Evolutionary conservation across 2,797 vertebrate species (phyloP), one percentile per base, ranked within the genome.

Genomic region (Novumbra hubbsi): DNA sequence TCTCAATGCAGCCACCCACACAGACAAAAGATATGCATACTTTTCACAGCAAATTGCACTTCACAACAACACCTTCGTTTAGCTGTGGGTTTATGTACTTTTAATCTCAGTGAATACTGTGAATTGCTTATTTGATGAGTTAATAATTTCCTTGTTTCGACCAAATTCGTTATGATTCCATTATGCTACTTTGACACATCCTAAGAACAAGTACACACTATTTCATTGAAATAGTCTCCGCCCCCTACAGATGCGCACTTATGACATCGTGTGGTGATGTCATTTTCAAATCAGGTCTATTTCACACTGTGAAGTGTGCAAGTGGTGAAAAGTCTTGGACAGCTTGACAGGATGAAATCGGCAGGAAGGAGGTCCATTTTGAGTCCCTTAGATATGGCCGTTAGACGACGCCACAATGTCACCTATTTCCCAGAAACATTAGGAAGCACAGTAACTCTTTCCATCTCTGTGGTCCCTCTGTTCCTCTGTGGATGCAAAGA

Each of bases 291-390:
- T 83, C 85, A 76, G 89, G 87, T 87, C 87, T 85, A 78, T 75
- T 45, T 63, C 68, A 74, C 49, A 69, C 32, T 60, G n/a, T n/a
- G n/a, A n/a, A n/a, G n/a, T n/a, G n/a, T n/a, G n/a, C n/a, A 50
- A 78, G 84, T 81, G 79, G 85, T 68, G 9, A 60, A 78, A 84
- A 90, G n/a, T 87, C 84, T 88, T 85, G 88, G 85, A 77, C 89
- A 81, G 73, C 69, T 28, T 52, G 69, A 70, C 71, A 81, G 73
- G 30, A 78, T 82, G 70, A 28, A 80, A 62, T 38, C 70, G 17
- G 48, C 9, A 14, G 9, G 21, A 67, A 67, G 24, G 17, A 4
- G 34, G 8, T 45, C 3, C 1, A 52, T 60, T 72, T 49, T 38
- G 70, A 72, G 78, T 60, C 65, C 70, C 70, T 73, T 69, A 64